phyloP scores from a whole-genome alignment of 2,113 vertebrate species.

The Bungarus multicinctus region DNA sequence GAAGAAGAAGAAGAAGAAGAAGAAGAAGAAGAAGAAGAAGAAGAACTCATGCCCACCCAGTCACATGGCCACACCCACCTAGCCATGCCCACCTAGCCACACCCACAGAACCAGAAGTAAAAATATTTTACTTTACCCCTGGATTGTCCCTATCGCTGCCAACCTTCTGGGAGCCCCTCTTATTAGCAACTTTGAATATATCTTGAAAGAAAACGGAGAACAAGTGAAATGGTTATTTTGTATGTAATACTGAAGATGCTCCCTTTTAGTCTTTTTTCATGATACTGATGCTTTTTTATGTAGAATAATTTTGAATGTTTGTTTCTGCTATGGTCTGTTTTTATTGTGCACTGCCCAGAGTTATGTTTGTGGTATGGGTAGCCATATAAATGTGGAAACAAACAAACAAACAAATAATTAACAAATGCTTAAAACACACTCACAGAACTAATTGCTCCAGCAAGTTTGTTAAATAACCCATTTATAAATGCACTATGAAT shows the following conservation, averaged over 20 bases:
- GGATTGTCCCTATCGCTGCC: not conserved
- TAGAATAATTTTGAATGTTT: not conserved
- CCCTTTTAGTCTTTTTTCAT: not conserved
- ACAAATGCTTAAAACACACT: not conserved
- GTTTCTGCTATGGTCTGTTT: not conserved
- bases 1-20: no score
- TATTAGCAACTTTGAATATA: not conserved
- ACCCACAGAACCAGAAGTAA: no score
- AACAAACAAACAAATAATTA: not conserved
- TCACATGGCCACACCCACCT: no score
- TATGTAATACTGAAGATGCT: not conserved
- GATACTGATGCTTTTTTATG: not conserved
- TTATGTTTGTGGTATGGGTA: not conserved
- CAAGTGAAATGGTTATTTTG: not conserved
- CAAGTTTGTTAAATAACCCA: not conserved
- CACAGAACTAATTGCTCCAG: not conserved
- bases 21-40: no score
- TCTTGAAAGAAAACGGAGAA: not conserved
- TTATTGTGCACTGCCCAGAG: not conserved
- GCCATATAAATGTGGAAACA: not conserved
- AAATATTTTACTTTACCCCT: no score
- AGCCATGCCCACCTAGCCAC: no score
- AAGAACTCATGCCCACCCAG: no score
- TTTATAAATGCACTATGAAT: not conserved
- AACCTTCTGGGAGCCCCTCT: not conserved